phyloP scores from a whole-genome alignment of 2,113 vertebrate genomes.

The Anguilla japonica region DNA sequence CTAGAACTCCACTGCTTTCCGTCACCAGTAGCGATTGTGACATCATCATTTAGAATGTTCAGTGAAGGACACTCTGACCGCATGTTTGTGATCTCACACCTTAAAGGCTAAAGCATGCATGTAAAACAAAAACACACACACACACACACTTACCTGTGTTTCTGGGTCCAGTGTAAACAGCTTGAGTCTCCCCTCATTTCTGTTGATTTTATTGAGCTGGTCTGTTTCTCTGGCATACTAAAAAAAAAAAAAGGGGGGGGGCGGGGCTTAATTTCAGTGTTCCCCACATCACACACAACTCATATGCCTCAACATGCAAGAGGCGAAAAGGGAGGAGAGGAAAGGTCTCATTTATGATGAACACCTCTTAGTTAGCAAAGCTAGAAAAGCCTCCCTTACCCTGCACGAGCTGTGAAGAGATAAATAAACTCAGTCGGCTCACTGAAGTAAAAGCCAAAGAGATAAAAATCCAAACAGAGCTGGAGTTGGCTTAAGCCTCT shows the following conservation, averaged over 20 bases:
- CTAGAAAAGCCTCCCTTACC: neutral
- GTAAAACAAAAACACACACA: too few species aligned
- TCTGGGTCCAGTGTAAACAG: constrained; percentile 91
- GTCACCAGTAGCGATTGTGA: too few species aligned
- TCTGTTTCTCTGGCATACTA: constrained; percentile 96
- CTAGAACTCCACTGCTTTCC: too few species aligned
- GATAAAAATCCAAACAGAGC: neutral
- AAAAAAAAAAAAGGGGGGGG: constrained; percentile 45
- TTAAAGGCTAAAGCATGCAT: too few species aligned
- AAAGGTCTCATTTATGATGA: neutral
- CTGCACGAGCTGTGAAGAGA: neutral
- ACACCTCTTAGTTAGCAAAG: neutral
- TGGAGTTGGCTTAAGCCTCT: too few species aligned
- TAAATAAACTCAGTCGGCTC: neutral
- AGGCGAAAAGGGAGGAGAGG: neutral
- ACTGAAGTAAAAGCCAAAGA: neutral
- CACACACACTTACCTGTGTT: constrained; percentile 78
- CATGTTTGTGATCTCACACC: too few species aligned
- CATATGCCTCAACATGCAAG: neutral
- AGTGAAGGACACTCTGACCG: too few species aligned
- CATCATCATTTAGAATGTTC: too few species aligned
- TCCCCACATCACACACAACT: neutral
- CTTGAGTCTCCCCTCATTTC: constrained; percentile 90
- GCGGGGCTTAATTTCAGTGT: neutral
- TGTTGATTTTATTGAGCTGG: constrained; percentile 91